Evolutionary conservation across 2,113 vertebrate species (phyloP), one percentile per base, ranked within the genome.

Genomic region (Protobothrops mucrosquamatus): DNA sequence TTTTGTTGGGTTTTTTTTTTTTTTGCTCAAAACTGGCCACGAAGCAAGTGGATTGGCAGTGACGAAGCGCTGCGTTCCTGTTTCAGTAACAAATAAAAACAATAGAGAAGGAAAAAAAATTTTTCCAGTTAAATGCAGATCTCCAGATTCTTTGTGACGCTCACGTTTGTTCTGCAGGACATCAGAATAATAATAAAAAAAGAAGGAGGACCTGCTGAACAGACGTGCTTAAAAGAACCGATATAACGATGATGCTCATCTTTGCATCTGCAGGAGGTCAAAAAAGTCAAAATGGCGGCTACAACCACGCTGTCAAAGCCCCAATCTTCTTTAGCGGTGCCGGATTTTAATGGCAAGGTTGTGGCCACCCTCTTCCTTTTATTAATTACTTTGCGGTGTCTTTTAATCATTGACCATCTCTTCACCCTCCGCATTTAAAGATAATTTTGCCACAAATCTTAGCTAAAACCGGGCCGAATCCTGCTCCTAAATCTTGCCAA

Each of bases 21-120:
- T 91, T 74, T 93, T 97, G 97, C 98, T 98, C 95, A 96, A 74
- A 74, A 98, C 95, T 95, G 97, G 97, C 98, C 98, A 97, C 97
- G 96, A 94, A 9, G 97, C 97, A 96, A 97, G 97, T 94, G 98
- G 98, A 98, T 59, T 96, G 97, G 98, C 98, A 98, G 98, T 97
- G 98, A 97, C 96, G 23, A 91, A 96, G 96, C 97, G 94, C 98
- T 98, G 98, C 98, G 97, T 97, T 98, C 97, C 98, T 98, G 98
- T 98, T 98, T 97, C 96, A 98, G 98, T 97, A 98, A 98, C 98
- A 20, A 89, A 90, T 98, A 95, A 98, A 98, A 91, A 81, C 52
- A 34, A 51, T 57, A 48, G 10, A 8, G 22, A 29, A 24, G 69
- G 98, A 97, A 97, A 93, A 97, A 97, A 96, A 97, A 98, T 98